These are phyloP conservation scores for Globicephala melas DNA, from an alignment of 2,113 vertebrate species.

Conservation along the genomic window DNA sequence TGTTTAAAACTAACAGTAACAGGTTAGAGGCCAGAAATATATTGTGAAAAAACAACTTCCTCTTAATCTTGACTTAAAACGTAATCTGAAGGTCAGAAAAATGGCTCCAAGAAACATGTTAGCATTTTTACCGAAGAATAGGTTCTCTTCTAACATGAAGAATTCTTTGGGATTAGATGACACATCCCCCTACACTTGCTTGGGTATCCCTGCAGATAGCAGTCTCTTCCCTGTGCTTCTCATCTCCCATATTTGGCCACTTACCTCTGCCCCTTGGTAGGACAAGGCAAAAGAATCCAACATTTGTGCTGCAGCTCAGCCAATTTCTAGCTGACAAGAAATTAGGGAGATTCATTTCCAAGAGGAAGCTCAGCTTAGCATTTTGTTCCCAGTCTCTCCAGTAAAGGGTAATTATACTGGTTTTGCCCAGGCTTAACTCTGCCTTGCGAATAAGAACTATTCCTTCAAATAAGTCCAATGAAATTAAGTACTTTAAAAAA, in stretches of 20 bases:
- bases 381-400: neutral
- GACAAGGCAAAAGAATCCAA: neutral
- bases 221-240: neutral
- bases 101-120: neutral
- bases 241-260: neutral
- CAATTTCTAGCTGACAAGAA: neutral
- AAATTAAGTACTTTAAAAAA: neutral
- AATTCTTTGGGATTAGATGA: neutral
- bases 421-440: conserved; percentile 19
- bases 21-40: neutral
- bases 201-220: neutral
- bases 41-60: neutral
- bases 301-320: neutral
- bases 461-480: neutral
- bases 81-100: neutral
- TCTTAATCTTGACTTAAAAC: conserved; percentile 34
- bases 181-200: neutral
- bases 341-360: neutral
- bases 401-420: neutral
- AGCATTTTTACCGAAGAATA: neutral
- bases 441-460: neutral
- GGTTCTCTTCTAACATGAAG: neutral
- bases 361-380: neutral
- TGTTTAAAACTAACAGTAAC: conserved; percentile 39
- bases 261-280: neutral